These are phyloP conservation scores for Propithecus deckenii DNA, from an alignment of 2,797 vertebrate genomes.

Conservation along the genomic window DNA sequence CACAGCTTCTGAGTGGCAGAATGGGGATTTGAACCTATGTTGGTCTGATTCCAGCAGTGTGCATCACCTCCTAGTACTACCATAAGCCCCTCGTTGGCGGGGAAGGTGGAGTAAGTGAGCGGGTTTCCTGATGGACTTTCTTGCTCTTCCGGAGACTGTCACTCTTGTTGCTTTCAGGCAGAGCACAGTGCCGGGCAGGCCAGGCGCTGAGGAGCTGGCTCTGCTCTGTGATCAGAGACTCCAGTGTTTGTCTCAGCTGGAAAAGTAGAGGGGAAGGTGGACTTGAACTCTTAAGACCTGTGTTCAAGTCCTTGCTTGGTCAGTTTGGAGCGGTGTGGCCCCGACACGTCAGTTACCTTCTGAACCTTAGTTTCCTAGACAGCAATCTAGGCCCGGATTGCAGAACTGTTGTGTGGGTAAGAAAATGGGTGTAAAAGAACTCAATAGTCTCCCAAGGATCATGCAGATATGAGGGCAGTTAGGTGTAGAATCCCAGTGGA, in stretches of 20 bases:
- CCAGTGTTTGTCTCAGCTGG: background rate
- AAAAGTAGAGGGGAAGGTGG: background rate
- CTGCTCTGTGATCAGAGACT: background rate
- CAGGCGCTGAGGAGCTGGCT: background rate
- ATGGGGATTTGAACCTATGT: background rate
- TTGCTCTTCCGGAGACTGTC: background rate
- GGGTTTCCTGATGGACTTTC: background rate
- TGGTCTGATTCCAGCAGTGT: background rate
- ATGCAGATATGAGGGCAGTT: background rate
- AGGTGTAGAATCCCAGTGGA: background rate
- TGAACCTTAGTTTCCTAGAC: background rate
- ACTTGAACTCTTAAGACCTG: background rate
- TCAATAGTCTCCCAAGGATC: no score
- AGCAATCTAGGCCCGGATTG: background rate
- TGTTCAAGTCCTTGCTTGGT: background rate
- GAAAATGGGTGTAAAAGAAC: background rate
- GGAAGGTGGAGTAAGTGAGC: background rate
- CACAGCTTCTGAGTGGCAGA: background rate
- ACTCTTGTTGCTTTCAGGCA: background rate
- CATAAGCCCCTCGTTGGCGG: background rate
- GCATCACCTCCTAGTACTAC: background rate
- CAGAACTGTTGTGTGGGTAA: background rate
- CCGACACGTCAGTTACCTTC: background rate
- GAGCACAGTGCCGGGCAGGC: background rate
- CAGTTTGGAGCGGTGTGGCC: background rate